Base-by-base conservation (phyloP, 30 jellyfish, hydroid and myxozoan genomes). In the Aurelia coerulea region DNA sequence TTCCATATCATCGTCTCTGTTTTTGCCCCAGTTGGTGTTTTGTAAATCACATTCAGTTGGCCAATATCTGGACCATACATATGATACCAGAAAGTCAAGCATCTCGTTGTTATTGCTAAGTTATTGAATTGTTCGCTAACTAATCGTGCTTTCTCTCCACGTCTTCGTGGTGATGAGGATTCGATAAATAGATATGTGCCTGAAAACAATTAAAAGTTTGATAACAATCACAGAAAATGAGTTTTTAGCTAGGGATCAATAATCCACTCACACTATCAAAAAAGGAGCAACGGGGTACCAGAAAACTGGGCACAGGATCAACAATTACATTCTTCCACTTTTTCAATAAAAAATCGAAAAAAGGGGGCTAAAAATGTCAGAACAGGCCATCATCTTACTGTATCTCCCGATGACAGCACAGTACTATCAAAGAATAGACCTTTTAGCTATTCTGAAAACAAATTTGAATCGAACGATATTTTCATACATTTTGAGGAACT, bases 11-110 rank as follows among this genome's bases (percentile, higher is more conserved):
- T 63, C 7, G 90, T 68, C 68, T 92, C 97, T 29, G 89, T 62
- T 50, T 74, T 92, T 5, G 91, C 87, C 9, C 95, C 97, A 75
- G 73, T 63, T 10, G 80, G 89, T 10, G 58, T 34, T 54, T 81
- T 81, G 66, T 90, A 90, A 31, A 90, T 80, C 60, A 94, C 76
- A 37, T 94, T 87, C 50, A 94, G 78, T 23, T 83, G 53, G 49
- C 98, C 98, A 23, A 94, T 94, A 78, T 73, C 90, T 29, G 96
- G 81, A 37, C 98, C 98, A 76, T 78, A 94, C 98, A 94, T 94
- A 84, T 94, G 98, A 59, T 94, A 94, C 98, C 98, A 94, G 60
- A 94, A 94, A 15, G 91, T 87, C 31, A 94, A 75, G 66, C 98
- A 94, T 6, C 97, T 91, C 7, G 89, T 33, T 9, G 86, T 64